These are phyloP conservation scores for Archilochus colubris DNA, from an alignment of 2,113 vertebrate species.

Conservation along the genomic window DNA sequence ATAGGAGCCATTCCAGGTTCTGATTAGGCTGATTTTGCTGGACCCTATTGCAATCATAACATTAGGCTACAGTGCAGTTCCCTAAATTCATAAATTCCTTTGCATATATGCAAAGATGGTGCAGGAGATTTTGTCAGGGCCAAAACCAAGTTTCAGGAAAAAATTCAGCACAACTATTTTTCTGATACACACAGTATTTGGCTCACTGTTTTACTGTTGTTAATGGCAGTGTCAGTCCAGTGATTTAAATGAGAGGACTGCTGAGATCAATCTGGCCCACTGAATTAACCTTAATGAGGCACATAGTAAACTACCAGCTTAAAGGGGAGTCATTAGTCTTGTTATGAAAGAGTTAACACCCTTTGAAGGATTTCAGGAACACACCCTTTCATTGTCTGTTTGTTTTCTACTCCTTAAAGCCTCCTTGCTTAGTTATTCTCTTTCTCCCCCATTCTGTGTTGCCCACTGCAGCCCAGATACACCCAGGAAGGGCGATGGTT, in stretches of 20 bases:
- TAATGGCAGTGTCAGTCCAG: not conserved
- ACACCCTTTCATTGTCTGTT: slow-evolving; percentile 55
- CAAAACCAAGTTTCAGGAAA: not conserved
- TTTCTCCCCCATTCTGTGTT: not conserved
- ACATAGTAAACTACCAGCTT: slow-evolving; percentile 9
- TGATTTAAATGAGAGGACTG: not conserved
- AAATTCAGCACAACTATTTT: not conserved
- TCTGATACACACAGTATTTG: not conserved
- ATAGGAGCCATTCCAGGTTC: not conserved
- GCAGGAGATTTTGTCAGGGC: not conserved
- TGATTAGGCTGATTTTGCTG: not conserved
- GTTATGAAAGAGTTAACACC: slow-evolving; percentile 67
- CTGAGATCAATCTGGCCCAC: not conserved
- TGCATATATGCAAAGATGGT: not conserved
- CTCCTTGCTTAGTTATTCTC: not conserved
- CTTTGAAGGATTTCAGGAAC: slow-evolving; percentile 55
- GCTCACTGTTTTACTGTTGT: not conserved
- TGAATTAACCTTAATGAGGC: slow-evolving; percentile 30
- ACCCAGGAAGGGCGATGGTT: not conserved
- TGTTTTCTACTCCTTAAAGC: slow-evolving; percentile 32
- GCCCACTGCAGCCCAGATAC: not conserved
- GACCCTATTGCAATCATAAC: not conserved
- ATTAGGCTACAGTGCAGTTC: not conserved
- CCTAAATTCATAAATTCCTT: not conserved
- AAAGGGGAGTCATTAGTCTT: slow-evolving; percentile 28